Evolutionary conservation across 2,888 invertebrate species (phyloP).

Genomic region (Poecilobothrus nobilitatus): DNA sequence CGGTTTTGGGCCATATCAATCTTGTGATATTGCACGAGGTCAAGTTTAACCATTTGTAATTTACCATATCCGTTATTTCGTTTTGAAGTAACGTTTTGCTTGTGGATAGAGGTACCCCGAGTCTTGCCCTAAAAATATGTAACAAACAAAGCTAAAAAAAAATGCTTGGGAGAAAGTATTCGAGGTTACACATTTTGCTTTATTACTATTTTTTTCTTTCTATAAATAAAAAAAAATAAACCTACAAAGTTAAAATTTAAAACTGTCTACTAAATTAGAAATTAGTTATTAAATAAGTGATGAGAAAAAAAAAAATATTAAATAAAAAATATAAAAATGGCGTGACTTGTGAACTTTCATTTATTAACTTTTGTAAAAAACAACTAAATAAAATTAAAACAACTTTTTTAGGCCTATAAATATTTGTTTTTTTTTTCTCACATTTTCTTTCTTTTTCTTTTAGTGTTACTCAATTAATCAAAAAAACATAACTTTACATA

Average conservation of each 20-base stretch:
- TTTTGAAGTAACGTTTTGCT: too few relatives aligned
- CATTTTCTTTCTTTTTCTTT: not conserved
- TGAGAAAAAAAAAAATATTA: not conserved
- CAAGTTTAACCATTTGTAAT: too few relatives aligned
- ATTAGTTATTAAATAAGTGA: not conserved
- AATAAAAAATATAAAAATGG: not conserved
- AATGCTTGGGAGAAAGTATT: too few relatives aligned
- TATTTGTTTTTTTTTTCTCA: not conserved
- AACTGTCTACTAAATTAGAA: not conserved
- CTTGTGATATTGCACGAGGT: too few relatives aligned
- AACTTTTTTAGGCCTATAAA: not conserved
- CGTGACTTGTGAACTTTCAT: constrained; percentile 1
- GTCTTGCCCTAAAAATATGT: too few relatives aligned
- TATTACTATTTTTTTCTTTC: too few relatives aligned
- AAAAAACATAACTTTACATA: constrained; percentile 3
- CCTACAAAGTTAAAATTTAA: not conserved
- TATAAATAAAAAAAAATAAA: too few relatives aligned
- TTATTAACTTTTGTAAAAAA: not conserved
- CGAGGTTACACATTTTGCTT: too few relatives aligned
- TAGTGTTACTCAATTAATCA: not conserved
- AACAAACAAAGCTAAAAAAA: too few relatives aligned
- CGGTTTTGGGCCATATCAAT: too few relatives aligned
- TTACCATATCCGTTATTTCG: too few relatives aligned
- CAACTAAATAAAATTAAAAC: not conserved
- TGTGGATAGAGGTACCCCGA: too few relatives aligned